Evolutionary conservation across 1,140 invertebrate genomes (phyloP).

Genomic region (Teleogryllus occipitalis): DNA sequence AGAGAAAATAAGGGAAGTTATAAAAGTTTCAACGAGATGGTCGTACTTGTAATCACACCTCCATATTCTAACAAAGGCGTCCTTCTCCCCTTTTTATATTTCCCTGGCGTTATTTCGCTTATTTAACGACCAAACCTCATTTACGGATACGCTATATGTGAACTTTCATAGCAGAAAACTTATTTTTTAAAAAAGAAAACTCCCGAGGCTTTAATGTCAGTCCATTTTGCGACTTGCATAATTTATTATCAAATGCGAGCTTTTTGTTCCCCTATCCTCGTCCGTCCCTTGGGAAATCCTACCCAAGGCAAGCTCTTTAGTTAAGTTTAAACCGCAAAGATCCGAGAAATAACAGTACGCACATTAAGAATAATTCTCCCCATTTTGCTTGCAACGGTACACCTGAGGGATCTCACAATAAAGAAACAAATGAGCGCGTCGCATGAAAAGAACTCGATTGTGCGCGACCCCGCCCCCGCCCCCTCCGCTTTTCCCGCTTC

Average conservation of each 20-base stretch:
- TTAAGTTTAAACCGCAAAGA: conserved; percentile 5
- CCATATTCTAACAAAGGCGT: neutral
- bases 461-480: neutral
- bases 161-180: conserved; percentile 1
- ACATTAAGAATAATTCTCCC: conserved; percentile 1
- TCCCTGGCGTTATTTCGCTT: neutral
- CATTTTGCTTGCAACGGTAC: neutral
- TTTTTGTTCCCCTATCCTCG: neutral
- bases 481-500: too few relatives aligned
- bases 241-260: neutral
- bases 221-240: neutral
- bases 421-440: neutral
- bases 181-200: neutral
- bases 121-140: conserved; percentile 4
- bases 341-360: neutral
- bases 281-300: neutral
- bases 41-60: conserved; percentile 4
- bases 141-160: conserved; percentile 4
- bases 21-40: conserved; percentile 4
- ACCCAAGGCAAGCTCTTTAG: neutral
- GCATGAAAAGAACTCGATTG: neutral
- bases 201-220: neutral
- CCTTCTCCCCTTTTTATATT: neutral
- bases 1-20: conserved; percentile 1
- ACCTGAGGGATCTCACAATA: neutral